Conservation (phyloP, 2,797 vertebrate species). For the Pachyuromys duprasi region DNA sequence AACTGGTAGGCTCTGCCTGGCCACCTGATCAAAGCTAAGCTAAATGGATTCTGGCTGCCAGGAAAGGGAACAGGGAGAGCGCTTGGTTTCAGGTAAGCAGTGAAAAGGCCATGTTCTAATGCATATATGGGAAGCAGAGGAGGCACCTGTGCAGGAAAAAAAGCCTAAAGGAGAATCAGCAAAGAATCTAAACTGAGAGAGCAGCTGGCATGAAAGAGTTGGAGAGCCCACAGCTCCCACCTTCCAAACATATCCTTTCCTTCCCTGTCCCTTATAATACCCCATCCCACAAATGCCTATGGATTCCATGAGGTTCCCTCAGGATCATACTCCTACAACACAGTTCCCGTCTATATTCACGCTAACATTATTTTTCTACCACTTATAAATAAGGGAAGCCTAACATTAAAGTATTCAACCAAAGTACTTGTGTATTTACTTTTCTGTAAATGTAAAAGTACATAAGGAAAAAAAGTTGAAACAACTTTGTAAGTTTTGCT, state of each 20-base stretch:
- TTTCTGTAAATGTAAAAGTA: constrained; percentile 51
- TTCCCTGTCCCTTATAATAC: background rate
- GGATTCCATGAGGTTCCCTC: background rate
- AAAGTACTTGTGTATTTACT: background rate
- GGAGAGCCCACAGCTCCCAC: background rate
- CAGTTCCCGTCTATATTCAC: background rate
- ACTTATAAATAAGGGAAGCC: background rate
- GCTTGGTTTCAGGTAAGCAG: background rate
- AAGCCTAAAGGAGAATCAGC: background rate
- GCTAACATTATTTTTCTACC: background rate
- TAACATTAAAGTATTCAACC: background rate
- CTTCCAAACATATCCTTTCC: background rate
- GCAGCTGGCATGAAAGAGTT: background rate
- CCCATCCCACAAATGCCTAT: background rate
- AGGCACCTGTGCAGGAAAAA: background rate
- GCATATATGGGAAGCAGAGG: background rate
- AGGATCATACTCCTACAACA: background rate
- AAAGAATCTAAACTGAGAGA: constrained; percentile 35
- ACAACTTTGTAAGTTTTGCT: constrained; percentile 14
- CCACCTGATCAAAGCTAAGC: background rate
- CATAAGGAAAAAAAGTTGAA: background rate
- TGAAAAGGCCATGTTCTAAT: background rate
- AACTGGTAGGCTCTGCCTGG: background rate
- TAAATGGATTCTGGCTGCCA: background rate
- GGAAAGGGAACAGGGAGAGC: background rate